A percentile compares a stretch with the other conserved stretches of the same genome.
These are phyloP conservation scores for Trichomycterus rosablanca DNA, from an alignment of 2,113 vertebrate genomes.

Conservation along the genomic window DNA sequence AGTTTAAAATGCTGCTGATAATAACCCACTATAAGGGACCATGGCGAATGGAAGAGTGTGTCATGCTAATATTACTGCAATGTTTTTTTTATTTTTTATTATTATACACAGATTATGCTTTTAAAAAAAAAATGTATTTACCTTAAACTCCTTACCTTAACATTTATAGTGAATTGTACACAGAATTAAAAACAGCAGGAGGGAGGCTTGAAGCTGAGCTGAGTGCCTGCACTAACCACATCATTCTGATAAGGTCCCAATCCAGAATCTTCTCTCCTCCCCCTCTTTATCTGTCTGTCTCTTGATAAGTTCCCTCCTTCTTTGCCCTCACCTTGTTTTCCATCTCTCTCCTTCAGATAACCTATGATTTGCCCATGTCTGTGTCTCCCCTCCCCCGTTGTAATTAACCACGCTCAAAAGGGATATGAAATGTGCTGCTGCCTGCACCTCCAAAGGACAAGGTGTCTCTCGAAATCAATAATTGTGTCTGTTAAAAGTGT, in stretches of 20 bases:
- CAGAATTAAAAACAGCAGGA: neutral
- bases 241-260: neutral
- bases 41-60: no score
- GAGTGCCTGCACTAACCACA: neutral
- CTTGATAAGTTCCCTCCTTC: neutral
- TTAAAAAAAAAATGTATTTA: neutral
- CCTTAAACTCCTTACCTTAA: neutral
- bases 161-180: neutral
- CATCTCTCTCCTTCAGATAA: neutral
- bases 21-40: no score
- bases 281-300: neutral
- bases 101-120: neutral
- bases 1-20: no score
- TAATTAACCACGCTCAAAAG: constrained; percentile 52
- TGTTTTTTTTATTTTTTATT: no score
- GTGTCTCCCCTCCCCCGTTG: constrained; percentile 27
- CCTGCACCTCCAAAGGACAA: constrained; percentile 46
- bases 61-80: no score
- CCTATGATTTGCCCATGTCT: neutral
- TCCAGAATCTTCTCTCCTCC: neutral
- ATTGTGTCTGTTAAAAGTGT: no score
- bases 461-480: constrained; percentile 34
- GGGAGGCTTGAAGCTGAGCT: neutral
- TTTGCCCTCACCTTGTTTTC: neutral
- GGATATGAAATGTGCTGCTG: constrained; percentile 35